A percentile compares a stretch with the other conserved stretches of the same genome.
phyloP scores from a whole-genome alignment of 2,797 vertebrate species.

The Coendou prehensilis region DNA sequence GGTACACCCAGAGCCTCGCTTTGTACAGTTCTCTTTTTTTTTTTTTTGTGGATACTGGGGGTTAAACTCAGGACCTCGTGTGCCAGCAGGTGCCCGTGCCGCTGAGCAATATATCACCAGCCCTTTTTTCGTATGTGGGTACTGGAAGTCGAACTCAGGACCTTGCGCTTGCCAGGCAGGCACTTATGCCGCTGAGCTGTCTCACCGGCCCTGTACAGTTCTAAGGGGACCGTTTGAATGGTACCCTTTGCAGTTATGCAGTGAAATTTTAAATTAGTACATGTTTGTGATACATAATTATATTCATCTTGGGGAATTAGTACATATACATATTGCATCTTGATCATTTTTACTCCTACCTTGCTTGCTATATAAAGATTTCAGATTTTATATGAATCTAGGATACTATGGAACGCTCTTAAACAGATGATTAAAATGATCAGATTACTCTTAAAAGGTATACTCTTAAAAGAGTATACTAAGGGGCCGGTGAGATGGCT shows the following conservation, averaged over 20 bases:
- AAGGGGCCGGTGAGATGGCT: no score
- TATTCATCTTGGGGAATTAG: background rate
- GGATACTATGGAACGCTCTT: background rate
- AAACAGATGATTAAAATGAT: constrained; percentile 14
- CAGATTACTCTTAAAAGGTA: constrained; percentile 49
- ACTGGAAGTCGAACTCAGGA: no score
- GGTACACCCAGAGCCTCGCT: background rate
- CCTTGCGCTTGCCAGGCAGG: no score
- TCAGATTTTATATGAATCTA: constrained; percentile 61
- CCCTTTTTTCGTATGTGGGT: no score
- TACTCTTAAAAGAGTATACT: no score
- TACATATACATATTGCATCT: background rate
- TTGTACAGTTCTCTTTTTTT: background rate
- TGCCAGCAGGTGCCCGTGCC: no score
- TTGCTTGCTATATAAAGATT: constrained; percentile 45
- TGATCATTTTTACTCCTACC: background rate
- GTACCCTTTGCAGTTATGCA: background rate
- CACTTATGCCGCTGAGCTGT: no score
- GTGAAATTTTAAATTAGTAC: background rate
- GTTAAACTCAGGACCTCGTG: no score
- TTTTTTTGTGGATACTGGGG: no score
- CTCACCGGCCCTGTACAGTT: background rate
- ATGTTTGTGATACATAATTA: background rate
- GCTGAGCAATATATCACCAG: no score
- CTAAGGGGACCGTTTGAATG: background rate